A percentile compares a stretch with the other conserved stretches of the same genome.
Conservation (phyloP, 2,113 vertebrate genomes). For the Arenaria interpres region DNA sequence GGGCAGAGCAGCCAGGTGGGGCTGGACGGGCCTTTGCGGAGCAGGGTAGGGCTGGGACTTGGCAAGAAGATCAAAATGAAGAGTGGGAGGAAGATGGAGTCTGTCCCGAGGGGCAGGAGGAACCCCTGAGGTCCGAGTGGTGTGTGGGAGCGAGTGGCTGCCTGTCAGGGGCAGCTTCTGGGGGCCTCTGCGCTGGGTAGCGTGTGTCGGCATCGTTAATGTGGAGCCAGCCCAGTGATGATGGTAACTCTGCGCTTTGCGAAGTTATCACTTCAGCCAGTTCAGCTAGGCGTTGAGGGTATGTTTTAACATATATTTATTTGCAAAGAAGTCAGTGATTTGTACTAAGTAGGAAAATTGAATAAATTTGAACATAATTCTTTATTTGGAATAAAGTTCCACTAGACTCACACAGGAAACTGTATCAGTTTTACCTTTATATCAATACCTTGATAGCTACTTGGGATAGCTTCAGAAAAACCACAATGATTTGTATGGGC, state of each 20-base stretch:
- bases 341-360: neutral
- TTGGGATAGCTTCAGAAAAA: neutral
- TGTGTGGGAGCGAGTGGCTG: neutral
- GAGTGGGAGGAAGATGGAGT: neutral
- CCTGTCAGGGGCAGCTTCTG: rapidly evolving
- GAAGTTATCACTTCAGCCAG: rapidly evolving
- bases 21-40: neutral
- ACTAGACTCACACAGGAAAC: rapidly evolving
- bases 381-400: neutral
- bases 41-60: neutral
- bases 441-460: rapidly evolving
- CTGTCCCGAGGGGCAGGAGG: neutral
- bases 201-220: rapidly evolving
- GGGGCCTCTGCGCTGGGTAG: neutral
- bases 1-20: neutral
- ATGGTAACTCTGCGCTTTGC: neutral
- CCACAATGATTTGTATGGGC: rapidly evolving
- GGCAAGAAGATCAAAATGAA: neutral
- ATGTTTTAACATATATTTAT: rapidly evolving
- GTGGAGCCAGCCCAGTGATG: neutral
- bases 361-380: neutral
- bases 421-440: rapidly evolving
- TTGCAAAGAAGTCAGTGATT: neutral
- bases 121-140: rapidly evolving
- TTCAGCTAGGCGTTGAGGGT: rapidly evolving